Conservation (phyloP, 2,113 vertebrate genomes). For the Oenanthe oenanthe region DNA sequence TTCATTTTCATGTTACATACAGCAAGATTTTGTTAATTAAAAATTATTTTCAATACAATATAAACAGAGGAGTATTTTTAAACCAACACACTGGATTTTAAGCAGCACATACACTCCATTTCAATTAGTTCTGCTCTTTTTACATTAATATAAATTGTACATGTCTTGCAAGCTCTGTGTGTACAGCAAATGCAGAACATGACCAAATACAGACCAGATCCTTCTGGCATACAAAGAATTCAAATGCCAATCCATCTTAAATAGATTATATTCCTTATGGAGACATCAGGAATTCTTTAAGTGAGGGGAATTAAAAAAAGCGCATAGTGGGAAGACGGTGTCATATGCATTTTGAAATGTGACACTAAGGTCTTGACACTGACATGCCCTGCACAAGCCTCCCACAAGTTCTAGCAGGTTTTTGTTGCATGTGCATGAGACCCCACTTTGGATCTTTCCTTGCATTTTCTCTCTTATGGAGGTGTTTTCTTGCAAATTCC, state of each 20-base stretch:
- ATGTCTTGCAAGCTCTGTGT: not conserved
- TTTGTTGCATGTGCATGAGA: not conserved
- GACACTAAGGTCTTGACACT: not conserved
- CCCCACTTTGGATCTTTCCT: not conserved
- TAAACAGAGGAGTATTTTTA: not conserved
- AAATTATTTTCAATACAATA: not conserved
- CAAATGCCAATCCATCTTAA: not conserved
- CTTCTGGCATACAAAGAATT: not conserved
- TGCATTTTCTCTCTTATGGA: not conserved
- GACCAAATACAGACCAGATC: not conserved
- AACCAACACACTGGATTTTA: not conserved
- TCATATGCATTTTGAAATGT: not conserved
- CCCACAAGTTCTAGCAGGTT: not conserved
- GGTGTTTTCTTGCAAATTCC: not conserved
- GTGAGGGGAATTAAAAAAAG: rapidly evolving
- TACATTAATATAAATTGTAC: not conserved
- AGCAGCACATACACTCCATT: not conserved
- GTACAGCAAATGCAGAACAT: not conserved
- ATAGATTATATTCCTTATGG: not conserved
- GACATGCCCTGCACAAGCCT: not conserved
- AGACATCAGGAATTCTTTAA: not conserved
- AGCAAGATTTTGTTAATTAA: not conserved
- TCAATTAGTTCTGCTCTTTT: not conserved
- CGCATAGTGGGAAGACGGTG: not conserved
- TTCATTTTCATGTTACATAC: not conserved